Evolutionary conservation across 2,888 invertebrate genomes (phyloP), one percentile per base, ranked within the genome.

Genomic region (Trichacis sp.): DNA sequence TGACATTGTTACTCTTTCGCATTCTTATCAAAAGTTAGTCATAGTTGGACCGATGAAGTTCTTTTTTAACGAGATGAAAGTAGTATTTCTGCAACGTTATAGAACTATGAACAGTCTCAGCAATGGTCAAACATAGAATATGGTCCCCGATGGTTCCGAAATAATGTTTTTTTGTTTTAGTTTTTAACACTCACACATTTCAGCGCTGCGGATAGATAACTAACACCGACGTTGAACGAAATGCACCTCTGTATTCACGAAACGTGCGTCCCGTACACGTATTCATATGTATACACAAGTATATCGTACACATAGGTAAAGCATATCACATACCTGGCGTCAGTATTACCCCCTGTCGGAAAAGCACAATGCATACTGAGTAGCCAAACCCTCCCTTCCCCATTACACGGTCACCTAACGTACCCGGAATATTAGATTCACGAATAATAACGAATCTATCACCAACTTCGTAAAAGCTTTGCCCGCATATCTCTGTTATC

Each of bases 291-390:
- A 62, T 52, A 52, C 47, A 62, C 49, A 56, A 46, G 60, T 69
- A 72, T 73, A 69, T 70, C 57, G 58, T 65, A 63, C 63, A 70
- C 69, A 73, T 70, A 64, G 46, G 43, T 52, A 72, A 71, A 73
- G 70, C 73, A 74, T 77, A 79, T 80, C 76, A 76, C 79, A 77
- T 78, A 79, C 74, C 75, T 71, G 69, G 73, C 61, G 73, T 72
- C 61, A 76, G 76, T 76, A 79, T 78, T 81, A 78, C 76, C 76
- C 75, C 73, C 75, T 73, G 75, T 74, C 73, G 77, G 76, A 45
- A 74, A 76, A 73, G 75, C 75, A 81, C 82, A 83, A 83, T 83
- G 82, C 83, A 83, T 83, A 83, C 83, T 80, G 82, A 83, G 75
- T 75, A 81, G 81, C 77, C 75, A 72, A 75, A 24, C 4, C 8